These are phyloP conservation scores for Epsilonema sp. DNA, from an alignment of 2,888 invertebrate species.

Conservation along the genomic window DNA sequence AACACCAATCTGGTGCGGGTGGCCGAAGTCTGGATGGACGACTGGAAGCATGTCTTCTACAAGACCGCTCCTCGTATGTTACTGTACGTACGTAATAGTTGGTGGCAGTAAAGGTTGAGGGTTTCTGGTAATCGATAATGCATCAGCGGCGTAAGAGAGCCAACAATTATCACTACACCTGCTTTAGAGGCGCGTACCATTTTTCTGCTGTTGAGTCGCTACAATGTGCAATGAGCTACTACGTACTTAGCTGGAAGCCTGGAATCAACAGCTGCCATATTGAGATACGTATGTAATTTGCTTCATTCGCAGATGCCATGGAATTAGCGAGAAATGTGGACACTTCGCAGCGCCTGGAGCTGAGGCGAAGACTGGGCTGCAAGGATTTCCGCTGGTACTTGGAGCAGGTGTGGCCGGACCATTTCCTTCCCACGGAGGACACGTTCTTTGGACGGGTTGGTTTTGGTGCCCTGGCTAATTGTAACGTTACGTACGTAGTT, in stretches of 20 bases:
- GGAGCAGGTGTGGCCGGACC: slow-evolving; percentile 79
- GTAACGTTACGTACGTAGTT: no score
- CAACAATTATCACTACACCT: neutral
- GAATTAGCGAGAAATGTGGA: slow-evolving; percentile 16
- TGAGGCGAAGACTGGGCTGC: slow-evolving; percentile 51
- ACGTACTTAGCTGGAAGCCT: no score
- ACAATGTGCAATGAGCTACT: no score
- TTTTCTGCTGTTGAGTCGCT: no score
- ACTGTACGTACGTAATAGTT: neutral
- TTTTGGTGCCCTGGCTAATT: no score
- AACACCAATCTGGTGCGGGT: slow-evolving; percentile 36
- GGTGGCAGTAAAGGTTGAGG: neutral
- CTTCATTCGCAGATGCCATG: no score
- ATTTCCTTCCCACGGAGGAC: slow-evolving; percentile 71
- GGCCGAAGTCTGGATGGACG: slow-evolving; percentile 39
- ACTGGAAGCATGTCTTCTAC: slow-evolving; percentile 33
- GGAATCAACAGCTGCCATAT: no score
- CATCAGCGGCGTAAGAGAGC: no score
- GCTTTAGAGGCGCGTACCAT: slow-evolving; percentile 18
- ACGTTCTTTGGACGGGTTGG: slow-evolving; percentile 69
- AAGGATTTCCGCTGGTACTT: slow-evolving; percentile 82
- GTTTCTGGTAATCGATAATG: neutral
- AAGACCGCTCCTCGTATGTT: slow-evolving; percentile 24
- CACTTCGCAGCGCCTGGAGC: slow-evolving; percentile 40
- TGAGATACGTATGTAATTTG: no score